A percentile compares a stretch with the other conserved stretches of the same genome.
phyloP scores from a whole-genome alignment of 1,140 invertebrate genomes.

The Apis cerana region DNA sequence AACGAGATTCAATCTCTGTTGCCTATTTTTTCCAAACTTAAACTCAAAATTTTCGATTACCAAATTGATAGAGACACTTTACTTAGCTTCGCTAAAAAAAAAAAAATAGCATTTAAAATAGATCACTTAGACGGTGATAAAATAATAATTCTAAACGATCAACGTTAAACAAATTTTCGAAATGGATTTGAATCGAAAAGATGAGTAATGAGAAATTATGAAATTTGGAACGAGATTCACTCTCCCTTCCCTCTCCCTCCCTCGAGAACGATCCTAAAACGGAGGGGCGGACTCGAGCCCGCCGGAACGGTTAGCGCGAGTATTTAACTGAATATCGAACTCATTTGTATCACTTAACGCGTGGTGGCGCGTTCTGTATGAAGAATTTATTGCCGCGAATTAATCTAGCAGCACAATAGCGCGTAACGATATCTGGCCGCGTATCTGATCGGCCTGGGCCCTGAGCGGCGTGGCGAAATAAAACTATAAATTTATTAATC shows the following conservation, averaged over 20 bases:
- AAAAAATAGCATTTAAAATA: too few relatives aligned
- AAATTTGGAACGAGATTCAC: slow-evolving; percentile 1
- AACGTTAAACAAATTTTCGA: too few relatives aligned
- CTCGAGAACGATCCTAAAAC: slow-evolving; percentile 49
- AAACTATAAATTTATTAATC: slow-evolving; percentile 55
- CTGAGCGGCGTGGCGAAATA: slow-evolving; percentile 42
- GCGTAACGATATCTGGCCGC: slow-evolving; percentile 51
- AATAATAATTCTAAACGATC: too few relatives aligned
- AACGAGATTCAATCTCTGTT: too few relatives aligned
- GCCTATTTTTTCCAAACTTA: too few relatives aligned
- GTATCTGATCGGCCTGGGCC: slow-evolving; percentile 45
- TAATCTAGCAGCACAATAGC: slow-evolving; percentile 54
- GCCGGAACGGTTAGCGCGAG: slow-evolving; percentile 52
- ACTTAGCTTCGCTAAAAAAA: too few relatives aligned
- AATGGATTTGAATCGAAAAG: too few relatives aligned
- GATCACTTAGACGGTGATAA: too few relatives aligned
- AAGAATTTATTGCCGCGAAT: slow-evolving; percentile 51
- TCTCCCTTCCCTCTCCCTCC: slow-evolving; percentile 24
- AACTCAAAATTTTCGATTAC: too few relatives aligned
- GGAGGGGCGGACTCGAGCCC: slow-evolving; percentile 40
- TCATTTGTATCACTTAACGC: slow-evolving; percentile 53
- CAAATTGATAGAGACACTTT: too few relatives aligned
- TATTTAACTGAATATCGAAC: slow-evolving; percentile 54
- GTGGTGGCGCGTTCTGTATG: slow-evolving; percentile 14
- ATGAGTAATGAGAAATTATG: background rate